Evolutionary conservation across 1,140 invertebrate genomes (phyloP).

Genomic region (Chrysoperla carnea): DNA sequence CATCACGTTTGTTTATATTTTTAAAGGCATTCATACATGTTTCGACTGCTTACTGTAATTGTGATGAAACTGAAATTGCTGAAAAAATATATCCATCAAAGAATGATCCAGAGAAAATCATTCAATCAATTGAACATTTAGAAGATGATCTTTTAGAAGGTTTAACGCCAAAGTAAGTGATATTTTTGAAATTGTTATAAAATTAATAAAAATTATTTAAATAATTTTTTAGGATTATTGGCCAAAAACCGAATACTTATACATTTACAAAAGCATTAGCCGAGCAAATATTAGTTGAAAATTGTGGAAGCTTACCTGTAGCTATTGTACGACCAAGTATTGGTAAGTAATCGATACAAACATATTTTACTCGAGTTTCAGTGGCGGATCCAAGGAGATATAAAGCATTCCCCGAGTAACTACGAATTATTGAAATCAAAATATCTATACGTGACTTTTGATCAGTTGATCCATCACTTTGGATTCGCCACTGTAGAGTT

Average conservation of each 20-base stretch:
- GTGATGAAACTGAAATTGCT: conserved; percentile 47
- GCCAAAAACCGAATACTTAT: conserved; percentile 42
- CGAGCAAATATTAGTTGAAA: conserved; percentile 35
- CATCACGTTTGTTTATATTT: too few species aligned
- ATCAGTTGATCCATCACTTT: too few species aligned
- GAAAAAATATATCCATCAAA: conserved; percentile 51
- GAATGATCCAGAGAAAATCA: conserved; percentile 43
- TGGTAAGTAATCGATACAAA: conserved; percentile 25
- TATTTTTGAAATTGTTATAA: neutral
- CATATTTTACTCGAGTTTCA: too few species aligned
- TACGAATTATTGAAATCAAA: too few species aligned
- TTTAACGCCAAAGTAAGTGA: conserved; percentile 31
- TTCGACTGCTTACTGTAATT: conserved; percentile 74
- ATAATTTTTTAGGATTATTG: conserved; percentile 26
- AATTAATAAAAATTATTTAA: neutral
- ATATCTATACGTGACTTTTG: too few species aligned
- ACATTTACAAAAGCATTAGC: conserved; percentile 45
- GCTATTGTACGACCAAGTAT: conserved; percentile 63
- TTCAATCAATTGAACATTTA: conserved; percentile 43
- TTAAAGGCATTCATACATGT: conserved; percentile 69
- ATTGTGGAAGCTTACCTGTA: conserved; percentile 36
- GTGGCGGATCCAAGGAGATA: too few species aligned
- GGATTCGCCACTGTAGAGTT: too few species aligned
- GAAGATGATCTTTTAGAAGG: conserved; percentile 30
- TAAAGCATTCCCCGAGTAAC: too few species aligned